Base-by-base conservation (phyloP, 2,888 invertebrate species). In the Aphrophora alni region DNA sequence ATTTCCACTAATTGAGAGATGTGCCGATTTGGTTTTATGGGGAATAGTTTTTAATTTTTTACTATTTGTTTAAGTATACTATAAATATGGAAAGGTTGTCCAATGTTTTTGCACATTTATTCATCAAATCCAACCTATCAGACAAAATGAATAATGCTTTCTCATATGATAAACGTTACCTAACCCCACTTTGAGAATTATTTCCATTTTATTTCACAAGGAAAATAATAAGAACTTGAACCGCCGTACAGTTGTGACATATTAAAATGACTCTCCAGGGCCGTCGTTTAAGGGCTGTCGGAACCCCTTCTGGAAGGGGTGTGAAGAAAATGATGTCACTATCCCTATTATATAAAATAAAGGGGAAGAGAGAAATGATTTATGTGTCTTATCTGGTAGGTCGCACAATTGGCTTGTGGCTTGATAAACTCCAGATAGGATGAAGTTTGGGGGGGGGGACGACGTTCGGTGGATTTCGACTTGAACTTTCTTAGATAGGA, bases 251-350 rank as follows among this genome's bases (percentile, higher is more conserved):
- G 44, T 80, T 81, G 83, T 83, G 83, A 83, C 83, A 82, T 83
- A 83, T 83, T 82, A 83, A 82, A 83, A 82, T 83, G 81, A 81
- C 78, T 82, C 82, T 80, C 82, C 28, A 72, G 83, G 77, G 83
- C 71, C 51, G 82, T 79, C 78, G 80, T 82, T 82, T 82, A 59
- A 68, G 77, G 33, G 33, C 33, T 8, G 33, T 33, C 33, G 33
- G 33, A 33, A 77, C 72, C 77, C 75, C 80, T 76, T 79, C 78
- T 59, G 68, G 26, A 38, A 33, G 24, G 8, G 74, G 33, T 33
- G 75, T 44, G 26, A 75, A 21, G 75, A 28, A 75, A 33, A 38
- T 28, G 17, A 33, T 78, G 78, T 78, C 78, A 72, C 72, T 71
- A 73, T 28, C 59, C 72, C 78, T 78, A 78, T 78, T 78, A 78